Evolutionary conservation across 2,113 vertebrate species (phyloP).

Genomic region (Pterophyllum scalare): DNA sequence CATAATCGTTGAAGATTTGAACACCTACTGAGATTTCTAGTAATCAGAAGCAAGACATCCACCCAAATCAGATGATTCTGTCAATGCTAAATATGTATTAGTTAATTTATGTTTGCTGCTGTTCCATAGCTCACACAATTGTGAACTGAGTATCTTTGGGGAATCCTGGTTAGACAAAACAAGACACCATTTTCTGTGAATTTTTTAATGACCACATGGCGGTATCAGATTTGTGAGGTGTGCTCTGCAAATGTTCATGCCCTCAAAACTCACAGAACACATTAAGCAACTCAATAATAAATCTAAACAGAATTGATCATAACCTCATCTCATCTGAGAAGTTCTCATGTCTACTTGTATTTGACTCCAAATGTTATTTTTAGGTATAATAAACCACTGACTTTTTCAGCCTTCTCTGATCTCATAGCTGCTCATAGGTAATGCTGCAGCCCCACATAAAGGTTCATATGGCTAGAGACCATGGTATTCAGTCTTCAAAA

Average conservation of each 20-base stretch:
- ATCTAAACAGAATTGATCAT: not conserved
- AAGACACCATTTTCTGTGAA: not conserved
- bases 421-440: not conserved
- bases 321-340: no score
- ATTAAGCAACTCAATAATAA: not conserved
- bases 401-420: not conserved
- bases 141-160: no score
- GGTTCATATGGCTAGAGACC: not conserved
- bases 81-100: no score
- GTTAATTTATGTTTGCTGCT: no score
- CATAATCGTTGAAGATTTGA: not conserved
- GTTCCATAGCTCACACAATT: no score
- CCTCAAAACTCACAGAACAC: not conserved
- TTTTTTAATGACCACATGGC: not conserved
- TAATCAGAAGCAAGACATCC: not conserved
- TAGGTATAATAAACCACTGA: not conserved
- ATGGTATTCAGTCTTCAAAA: not conserved
- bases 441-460: not conserved
- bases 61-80: not conserved
- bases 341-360: not conserved
- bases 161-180: not conserved
- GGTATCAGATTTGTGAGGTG: not conserved
- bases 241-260: no score
- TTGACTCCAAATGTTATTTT: not conserved
- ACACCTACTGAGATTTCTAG: rapidly evolving